phyloP scores from a whole-genome alignment of 2,797 vertebrate species.

The Hemitrygon akajei region DNA sequence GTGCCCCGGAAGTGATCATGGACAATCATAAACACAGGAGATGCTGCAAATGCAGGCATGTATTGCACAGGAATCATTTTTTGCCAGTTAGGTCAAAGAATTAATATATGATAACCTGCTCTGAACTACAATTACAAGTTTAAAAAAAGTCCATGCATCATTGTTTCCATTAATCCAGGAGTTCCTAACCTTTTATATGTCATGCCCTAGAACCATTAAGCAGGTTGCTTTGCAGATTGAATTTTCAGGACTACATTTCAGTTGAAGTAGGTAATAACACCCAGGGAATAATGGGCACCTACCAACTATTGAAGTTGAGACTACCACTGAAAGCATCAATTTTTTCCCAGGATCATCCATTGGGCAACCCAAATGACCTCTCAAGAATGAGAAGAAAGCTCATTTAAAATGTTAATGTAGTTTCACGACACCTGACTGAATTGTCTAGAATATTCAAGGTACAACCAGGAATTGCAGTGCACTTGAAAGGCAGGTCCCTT shows the following conservation, averaged over 20 bases:
- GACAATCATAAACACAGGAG: no score
- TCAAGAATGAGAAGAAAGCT: not conserved
- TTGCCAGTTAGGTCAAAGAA: not conserved
- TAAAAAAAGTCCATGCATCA: not conserved
- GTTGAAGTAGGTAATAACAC: not conserved
- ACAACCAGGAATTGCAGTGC: not conserved
- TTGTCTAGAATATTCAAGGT: not conserved
- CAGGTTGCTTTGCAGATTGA: not conserved
- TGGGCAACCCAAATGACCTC: not conserved
- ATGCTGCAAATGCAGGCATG: no score
- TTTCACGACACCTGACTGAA: not conserved
- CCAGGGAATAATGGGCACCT: not conserved
- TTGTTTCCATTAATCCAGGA: not conserved
- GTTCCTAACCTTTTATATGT: no score
- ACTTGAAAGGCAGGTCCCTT: not conserved
- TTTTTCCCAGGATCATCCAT: not conserved
- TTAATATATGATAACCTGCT: not conserved
- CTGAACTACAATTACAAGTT: not conserved
- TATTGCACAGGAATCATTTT: not conserved
- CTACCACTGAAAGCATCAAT: not conserved
- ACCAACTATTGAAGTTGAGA: not conserved
- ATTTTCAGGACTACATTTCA: not conserved
- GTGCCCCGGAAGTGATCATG: no score
- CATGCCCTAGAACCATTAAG: no score
- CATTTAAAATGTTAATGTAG: not conserved